Percentiles rank a stretch among this genome's conserved stretches.
Conservation (phyloP, 2,797 vertebrate species). For the Garrulus glandarius region DNA sequence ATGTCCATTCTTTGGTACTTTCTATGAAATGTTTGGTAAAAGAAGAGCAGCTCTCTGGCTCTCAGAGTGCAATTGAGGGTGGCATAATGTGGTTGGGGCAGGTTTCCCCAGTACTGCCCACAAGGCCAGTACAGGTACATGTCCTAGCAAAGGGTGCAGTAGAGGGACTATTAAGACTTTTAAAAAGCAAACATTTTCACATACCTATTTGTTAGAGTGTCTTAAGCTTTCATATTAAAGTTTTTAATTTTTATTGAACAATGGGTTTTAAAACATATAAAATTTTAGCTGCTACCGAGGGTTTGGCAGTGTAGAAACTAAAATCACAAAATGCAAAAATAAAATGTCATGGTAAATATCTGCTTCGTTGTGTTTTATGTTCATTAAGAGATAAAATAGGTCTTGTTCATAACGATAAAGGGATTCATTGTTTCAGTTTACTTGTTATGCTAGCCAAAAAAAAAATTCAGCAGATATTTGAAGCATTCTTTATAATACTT, state of each 20-base stretch:
- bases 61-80: not conserved
- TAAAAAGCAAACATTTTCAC: not conserved
- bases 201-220: not conserved
- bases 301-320: constrained; percentile 5
- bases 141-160: not conserved
- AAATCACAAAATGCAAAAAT: not conserved
- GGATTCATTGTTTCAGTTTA: constrained; percentile 32
- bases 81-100: not conserved
- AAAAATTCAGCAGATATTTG: constrained; percentile 7
- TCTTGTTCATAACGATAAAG: constrained; percentile 2
- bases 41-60: not conserved
- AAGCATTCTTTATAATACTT: not conserved
- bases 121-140: not conserved
- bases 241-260: constrained; percentile 18
- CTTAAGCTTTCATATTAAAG: constrained; percentile 5
- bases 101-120: not conserved
- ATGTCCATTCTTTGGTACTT: not conserved
- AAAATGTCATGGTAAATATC: not conserved
- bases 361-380: constrained; percentile 22
- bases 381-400: constrained; percentile 29
- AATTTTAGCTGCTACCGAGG: not conserved
- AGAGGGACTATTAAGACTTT: not conserved
- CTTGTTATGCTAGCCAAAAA: not conserved
- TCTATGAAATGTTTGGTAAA: not conserved
- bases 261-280: constrained; percentile 10